Conservation (phyloP, 2,888 invertebrate genomes). For the Drosophila diplacantha region DNA sequence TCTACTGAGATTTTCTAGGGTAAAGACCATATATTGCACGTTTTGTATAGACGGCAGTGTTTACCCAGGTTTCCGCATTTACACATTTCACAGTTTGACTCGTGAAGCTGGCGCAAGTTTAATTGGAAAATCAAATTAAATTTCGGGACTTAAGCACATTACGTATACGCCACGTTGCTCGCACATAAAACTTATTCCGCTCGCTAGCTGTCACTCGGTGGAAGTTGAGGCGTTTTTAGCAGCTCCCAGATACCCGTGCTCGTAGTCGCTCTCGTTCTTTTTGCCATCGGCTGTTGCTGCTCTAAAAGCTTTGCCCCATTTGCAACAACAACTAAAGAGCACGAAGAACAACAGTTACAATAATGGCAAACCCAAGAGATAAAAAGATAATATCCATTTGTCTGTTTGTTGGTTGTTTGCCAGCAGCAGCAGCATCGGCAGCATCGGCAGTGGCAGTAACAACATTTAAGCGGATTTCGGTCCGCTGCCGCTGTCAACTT, state of each 20-base stretch:
- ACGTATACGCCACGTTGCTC: conserved; percentile 47
- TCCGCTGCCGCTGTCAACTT: conserved; percentile 62
- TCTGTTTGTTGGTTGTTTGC: conserved; percentile 51
- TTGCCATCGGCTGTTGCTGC: conserved; percentile 42
- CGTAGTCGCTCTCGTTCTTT: conserved; percentile 13
- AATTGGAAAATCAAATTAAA: conserved; percentile 58
- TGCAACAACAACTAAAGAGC: conserved; percentile 43
- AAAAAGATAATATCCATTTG: conserved; percentile 71
- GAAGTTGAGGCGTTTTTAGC: conserved; percentile 47
- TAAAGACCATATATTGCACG: neutral
- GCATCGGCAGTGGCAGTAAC: conserved; percentile 20
- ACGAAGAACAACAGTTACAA: conserved; percentile 41
- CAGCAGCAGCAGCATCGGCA: conserved; percentile 23
- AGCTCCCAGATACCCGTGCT: conserved; percentile 7
- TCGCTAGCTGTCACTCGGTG: conserved; percentile 17
- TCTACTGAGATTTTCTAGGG: neutral
- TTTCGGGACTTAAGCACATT: conserved; percentile 51
- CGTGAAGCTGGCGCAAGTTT: conserved; percentile 29
- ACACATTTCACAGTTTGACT: conserved; percentile 20
- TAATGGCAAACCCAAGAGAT: conserved; percentile 57
- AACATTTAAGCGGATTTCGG: conserved; percentile 65
- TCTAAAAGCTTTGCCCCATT: conserved; percentile 63
- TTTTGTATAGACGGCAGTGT: conserved; percentile 4
- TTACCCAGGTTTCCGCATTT: conserved; percentile 21
- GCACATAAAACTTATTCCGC: conserved; percentile 34